phyloP scores from a whole-genome alignment of 2,797 vertebrate species.

The Eulemur rubriventer region DNA sequence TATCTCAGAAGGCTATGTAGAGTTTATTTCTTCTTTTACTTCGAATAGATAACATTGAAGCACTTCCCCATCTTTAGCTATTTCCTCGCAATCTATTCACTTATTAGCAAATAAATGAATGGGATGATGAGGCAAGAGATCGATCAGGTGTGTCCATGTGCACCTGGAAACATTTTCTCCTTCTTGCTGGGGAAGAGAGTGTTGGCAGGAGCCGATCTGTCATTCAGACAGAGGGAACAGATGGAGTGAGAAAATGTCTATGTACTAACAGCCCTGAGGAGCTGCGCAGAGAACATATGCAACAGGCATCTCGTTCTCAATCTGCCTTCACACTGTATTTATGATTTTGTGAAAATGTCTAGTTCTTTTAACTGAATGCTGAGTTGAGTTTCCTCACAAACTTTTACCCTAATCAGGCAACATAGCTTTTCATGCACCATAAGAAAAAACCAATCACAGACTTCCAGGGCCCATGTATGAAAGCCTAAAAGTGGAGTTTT shows the following conservation, averaged over 20 bases:
- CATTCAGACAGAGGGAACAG: constrained; percentile 42
- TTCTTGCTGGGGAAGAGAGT: constrained; percentile 15
- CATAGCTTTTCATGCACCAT: background rate
- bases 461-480: background rate
- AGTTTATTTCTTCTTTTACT: background rate
- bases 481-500: background rate
- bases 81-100: background rate
- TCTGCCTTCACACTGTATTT: constrained; percentile 51
- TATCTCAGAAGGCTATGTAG: background rate
- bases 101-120: background rate
- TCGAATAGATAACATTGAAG: background rate
- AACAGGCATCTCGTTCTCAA: constrained; percentile 16
- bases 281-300: background rate
- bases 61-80: background rate
- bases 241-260: constrained; percentile 60
- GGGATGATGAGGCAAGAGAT: background rate
- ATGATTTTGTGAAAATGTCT: constrained; percentile 63
- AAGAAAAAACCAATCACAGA: background rate
- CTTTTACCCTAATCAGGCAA: background rate
- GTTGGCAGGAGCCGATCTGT: background rate
- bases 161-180: background rate
- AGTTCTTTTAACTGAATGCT: constrained; percentile 42
- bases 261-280: background rate
- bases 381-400: background rate
- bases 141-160: background rate